Evolutionary conservation across 2,797 vertebrate species (phyloP), one percentile per base, ranked within the genome.

Genomic region (Tapera naevia): DNA sequence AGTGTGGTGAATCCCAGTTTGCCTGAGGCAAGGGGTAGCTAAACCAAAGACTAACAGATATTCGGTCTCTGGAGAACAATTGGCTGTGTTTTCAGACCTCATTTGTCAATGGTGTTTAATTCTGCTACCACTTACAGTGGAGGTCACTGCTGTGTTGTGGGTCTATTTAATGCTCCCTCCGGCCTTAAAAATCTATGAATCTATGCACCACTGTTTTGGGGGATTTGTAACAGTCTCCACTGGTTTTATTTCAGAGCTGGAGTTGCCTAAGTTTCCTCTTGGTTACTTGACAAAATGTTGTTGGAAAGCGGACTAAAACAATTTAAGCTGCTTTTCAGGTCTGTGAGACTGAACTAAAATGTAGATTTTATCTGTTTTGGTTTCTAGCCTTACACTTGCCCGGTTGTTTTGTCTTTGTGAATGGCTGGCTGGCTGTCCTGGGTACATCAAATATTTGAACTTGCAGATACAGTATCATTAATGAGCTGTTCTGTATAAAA

Each of bases 31-130:
- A 80, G 71, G 88, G 80, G 90, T 67, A 94, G 50, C 86, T 92
- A 80, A 94, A 95, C 70, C 30, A 15, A 78, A 88, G 66, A 50
- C 91, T 91, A 94, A 92, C 81, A 91, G 71, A 93, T 94, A 83
- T 53, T 88, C 39, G 88, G 9, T 88, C 89, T 89, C n/a, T 0
- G 61, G 91, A 95, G 93, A 90, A 80, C 94, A 96, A 91, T 94
- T 94, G 91, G 41, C 91, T 90, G 94, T 94, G 95, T 91, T 96
- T 97, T 96, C 93, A 96, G 88, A 85, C 92, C 83, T 94, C 94
- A 76, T 96, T 97, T 95, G 95, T 93, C 95, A 97, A 53, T 94
- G 78, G 37, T 89, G 91, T 88, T 96, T 97, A 95, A 96, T 97
- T 95, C 41, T 80, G 50, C 53, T 84, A 30, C 85, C 67, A 88